Conservation (phyloP, 2,113 vertebrate species). For the Pluvialis apricaria region DNA sequence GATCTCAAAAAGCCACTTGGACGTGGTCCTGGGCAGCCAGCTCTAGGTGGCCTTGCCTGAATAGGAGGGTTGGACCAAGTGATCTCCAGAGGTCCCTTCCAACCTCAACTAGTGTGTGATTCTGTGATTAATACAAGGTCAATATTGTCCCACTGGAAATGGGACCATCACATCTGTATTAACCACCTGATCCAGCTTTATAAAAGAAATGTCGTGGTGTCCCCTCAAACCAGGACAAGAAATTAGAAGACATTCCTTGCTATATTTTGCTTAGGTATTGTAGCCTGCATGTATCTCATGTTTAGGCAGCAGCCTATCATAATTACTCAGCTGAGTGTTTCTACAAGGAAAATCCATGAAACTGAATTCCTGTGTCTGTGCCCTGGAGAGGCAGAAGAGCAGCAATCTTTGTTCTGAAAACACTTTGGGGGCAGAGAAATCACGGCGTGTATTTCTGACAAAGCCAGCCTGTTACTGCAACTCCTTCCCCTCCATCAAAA, state of each 20-base stretch:
- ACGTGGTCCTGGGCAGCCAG: rapidly evolving
- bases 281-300: neutral
- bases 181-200: neutral
- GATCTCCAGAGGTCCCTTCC: neutral
- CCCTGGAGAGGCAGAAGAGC: neutral
- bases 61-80: neutral
- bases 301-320: neutral
- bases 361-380: neutral
- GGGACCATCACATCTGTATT: neutral
- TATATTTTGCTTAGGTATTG: neutral
- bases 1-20: neutral
- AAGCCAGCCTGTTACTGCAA: neutral
- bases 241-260: neutral
- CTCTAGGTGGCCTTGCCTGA: neutral
- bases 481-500: neutral
- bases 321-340: neutral
- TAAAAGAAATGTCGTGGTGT: too few relatives aligned
- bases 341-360: neutral
- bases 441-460: neutral
- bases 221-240: too few relatives aligned
- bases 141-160: neutral
- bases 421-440: neutral
- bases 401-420: neutral
- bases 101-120: neutral
- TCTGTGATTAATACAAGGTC: neutral